phyloP scores from a whole-genome alignment of 1,140 invertebrate species.

The Papilio aristodemus region DNA sequence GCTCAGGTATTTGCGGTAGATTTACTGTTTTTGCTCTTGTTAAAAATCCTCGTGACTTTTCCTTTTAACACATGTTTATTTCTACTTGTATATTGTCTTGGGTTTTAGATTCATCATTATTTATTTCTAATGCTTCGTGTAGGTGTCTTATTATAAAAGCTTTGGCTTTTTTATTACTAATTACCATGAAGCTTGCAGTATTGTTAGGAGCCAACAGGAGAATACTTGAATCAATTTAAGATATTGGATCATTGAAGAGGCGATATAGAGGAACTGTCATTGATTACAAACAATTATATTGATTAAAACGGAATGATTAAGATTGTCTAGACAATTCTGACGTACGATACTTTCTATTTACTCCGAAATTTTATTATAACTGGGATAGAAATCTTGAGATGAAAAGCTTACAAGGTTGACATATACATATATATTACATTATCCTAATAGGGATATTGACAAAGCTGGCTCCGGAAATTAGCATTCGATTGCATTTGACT shows the following conservation, averaged over 20 bases:
- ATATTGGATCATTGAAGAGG: not conserved
- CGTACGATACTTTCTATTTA: not conserved
- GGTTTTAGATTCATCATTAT: constrained; percentile 9
- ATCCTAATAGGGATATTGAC: not conserved
- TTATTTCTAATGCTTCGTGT: constrained; percentile 13
- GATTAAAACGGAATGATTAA: not conserved
- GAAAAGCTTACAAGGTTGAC: not conserved
- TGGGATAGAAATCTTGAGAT: not conserved
- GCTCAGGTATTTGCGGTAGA: constrained; percentile 20
- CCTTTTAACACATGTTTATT: constrained; percentile 1
- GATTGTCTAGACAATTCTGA: not conserved
- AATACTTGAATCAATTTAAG: not conserved
- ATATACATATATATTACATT: not conserved
- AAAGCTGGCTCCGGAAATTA: not conserved
- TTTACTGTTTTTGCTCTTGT: constrained; percentile 12
- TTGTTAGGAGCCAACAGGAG: not conserved
- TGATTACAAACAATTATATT: not conserved
- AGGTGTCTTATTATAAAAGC: constrained; percentile 11
- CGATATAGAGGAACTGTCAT: not conserved
- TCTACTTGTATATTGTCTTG: constrained; percentile 18
- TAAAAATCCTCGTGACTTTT: constrained; percentile 4
- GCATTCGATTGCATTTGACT: not conserved
- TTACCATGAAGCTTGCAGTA: constrained; percentile 7
- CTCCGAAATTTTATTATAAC: no score
- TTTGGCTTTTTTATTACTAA: not conserved